These are phyloP conservation scores for Ectemnius lituratus DNA, from an alignment of 2,888 invertebrate species.

Conservation along the genomic window DNA sequence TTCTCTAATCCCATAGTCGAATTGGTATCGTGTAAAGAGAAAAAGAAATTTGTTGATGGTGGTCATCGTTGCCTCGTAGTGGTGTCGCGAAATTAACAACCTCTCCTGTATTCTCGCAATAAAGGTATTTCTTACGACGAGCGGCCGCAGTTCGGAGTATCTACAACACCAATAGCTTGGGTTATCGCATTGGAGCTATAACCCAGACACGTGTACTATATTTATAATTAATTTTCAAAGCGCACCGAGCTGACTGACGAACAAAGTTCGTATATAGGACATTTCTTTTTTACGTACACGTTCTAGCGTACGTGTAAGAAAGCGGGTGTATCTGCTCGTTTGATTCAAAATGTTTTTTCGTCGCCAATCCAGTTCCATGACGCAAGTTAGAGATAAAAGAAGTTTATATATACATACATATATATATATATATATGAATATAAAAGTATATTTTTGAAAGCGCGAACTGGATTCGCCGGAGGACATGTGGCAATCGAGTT, in stretches of 20 bases:
- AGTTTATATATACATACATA: conserved; percentile 64
- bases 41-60: conserved; percentile 46
- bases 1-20: conserved; percentile 51
- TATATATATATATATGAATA: conserved; percentile 53
- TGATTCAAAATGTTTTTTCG: conserved; percentile 53
- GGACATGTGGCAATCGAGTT: conserved; percentile 59
- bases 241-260: conserved; percentile 57
- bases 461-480: conserved; percentile 67
- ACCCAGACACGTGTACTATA: conserved; percentile 44
- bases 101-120: conserved; percentile 43
- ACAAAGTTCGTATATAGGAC: conserved; percentile 47
- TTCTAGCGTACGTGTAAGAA: conserved; percentile 67
- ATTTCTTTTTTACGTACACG: conserved; percentile 64
- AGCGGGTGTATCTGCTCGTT: conserved; percentile 34
- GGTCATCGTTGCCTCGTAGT: conserved; percentile 57
- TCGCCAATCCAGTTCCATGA: conserved; percentile 66
- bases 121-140: conserved; percentile 43
- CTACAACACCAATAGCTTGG: conserved; percentile 43
- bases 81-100: conserved; percentile 45
- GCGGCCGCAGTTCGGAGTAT: conserved; percentile 43
- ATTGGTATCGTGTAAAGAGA: conserved; percentile 54
- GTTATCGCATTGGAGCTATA: conserved; percentile 41
- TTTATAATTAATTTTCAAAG: conserved; percentile 50
- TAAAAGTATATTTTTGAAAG: conserved; percentile 67
- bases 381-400: conserved; percentile 61